Percentiles rank a stretch among this genome's conserved stretches.
Conservation (phyloP, 2,888 invertebrate genomes). For the Coremacera marginata region DNA sequence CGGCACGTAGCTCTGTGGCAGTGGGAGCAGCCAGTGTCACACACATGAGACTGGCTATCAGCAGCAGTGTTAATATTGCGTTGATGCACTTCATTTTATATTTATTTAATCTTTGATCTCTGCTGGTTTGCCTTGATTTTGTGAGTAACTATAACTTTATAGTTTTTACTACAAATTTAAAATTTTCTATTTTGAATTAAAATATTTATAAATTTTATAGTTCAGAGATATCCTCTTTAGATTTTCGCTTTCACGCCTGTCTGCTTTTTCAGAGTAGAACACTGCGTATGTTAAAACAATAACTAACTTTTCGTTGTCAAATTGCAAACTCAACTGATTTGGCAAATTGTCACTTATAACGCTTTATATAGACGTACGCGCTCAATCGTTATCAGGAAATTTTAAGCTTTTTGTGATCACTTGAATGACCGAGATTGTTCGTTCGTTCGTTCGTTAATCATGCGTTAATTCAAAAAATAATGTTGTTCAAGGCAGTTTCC, state of each 20-base stretch:
- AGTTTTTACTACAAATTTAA: neutral
- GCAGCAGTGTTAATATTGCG: neutral
- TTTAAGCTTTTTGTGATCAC: neutral
- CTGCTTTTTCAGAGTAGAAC: neutral
- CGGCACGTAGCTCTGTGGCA: neutral
- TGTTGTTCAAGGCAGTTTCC: constrained; percentile 19
- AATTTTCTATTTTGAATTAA: neutral
- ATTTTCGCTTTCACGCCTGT: neutral
- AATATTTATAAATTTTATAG: neutral
- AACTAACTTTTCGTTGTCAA: neutral
- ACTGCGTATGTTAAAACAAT: constrained; percentile 13
- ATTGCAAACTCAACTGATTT: constrained; percentile 7
- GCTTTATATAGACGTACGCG: neutral
- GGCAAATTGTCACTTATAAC: neutral
- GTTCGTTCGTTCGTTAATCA: constrained; percentile 25
- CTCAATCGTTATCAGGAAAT: neutral
- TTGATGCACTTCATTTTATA: neutral
- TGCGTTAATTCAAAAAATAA: constrained; percentile 14
- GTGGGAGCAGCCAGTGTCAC: constrained; percentile 10
- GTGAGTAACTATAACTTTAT: neutral
- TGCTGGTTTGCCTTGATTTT: neutral
- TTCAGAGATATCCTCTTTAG: neutral
- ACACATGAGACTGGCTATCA: neutral
- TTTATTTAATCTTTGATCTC: neutral
- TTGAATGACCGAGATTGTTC: neutral